These are phyloP conservation scores for Urophycis tenuis DNA, from an alignment of 2,797 vertebrate genomes.

Conservation along the genomic window DNA sequence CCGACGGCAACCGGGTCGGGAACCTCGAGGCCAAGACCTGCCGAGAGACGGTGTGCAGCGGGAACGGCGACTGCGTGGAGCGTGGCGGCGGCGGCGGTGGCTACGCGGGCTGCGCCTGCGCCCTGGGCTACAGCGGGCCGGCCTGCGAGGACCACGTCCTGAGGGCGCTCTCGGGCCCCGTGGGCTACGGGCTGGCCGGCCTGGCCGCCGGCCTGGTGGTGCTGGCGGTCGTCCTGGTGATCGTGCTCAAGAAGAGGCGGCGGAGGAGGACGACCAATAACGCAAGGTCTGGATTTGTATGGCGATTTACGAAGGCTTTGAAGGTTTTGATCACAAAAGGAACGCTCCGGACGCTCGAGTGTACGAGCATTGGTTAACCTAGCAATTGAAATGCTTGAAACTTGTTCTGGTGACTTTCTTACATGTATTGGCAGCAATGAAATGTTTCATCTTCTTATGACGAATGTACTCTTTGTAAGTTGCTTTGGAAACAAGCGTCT, in stretches of 20 bases:
- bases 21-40: slow-evolving; percentile 53
- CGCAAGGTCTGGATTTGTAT: slow-evolving; percentile 41
- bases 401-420: too few relatives aligned
- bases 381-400: too few relatives aligned
- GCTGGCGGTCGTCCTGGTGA: slow-evolving; percentile 57
- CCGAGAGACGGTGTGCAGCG: slow-evolving; percentile 60
- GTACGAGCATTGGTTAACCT: too few relatives aligned
- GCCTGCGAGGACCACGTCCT: slow-evolving; percentile 66
- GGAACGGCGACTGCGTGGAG: slow-evolving; percentile 68
- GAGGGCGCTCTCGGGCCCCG: slow-evolving; percentile 52
- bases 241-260: slow-evolving; percentile 57
- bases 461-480: too few relatives aligned
- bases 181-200: slow-evolving; percentile 54
- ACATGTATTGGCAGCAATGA: too few relatives aligned
- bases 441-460: too few relatives aligned
- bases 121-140: slow-evolving; percentile 64
- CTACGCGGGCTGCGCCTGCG: slow-evolving; percentile 64
- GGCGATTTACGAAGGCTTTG: background rate
- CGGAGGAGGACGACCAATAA: slow-evolving; percentile 49
- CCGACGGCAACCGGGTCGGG: slow-evolving; percentile 22
- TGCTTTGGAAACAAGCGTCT: too few relatives aligned
- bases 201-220: slow-evolving; percentile 50
- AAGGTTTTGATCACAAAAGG: background rate
- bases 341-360: background rate
- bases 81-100: too few relatives aligned